Evolutionary conservation across 2,797 vertebrate species (phyloP), one percentile per base, ranked within the genome.

Genomic region (Hippocampus kuda): DNA sequence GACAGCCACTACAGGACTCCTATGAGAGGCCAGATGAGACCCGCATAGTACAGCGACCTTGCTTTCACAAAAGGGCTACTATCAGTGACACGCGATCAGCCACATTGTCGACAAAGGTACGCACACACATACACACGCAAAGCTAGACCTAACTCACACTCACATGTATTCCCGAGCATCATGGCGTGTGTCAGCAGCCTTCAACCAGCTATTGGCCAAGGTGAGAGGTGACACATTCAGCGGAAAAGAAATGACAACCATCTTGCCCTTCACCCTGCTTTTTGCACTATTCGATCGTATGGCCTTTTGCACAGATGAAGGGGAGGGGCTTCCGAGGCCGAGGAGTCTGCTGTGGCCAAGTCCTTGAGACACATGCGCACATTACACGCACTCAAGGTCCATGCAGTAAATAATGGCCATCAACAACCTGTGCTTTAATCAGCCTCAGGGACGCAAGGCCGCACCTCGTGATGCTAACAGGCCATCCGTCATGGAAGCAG

Each of bases 31-130:
- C 83, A 85, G 81, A 87, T 89, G 87, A 89, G 87, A 88, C 82
- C 81, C 81, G 59, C 75, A 83, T 79, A 83, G 80, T 70, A 30
- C 76, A 42, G 77, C 89, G 90, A 91, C 90, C 89, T 91, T 90
- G 75, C 75, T 77, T 79, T 86, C 83, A 83, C 68, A 69, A 71
- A 51, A 75, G 74, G 88, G 80, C 84, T 76, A 77, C 83, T 89
- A 89, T 91, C 90, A 84, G 84, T 88, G 90, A 90, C 89, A 89
- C 82, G 83, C 85, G 83, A 87, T 90, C 89, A 89, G 83, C 79
- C 71, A 61, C 79, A 78, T 70, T 79, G 82, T 61, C 44, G 49
- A 81, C 69, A 61, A 61, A 83, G 72, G 82, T 74, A 70, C 76
- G 48, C 68, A 65, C 68, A 71, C 56, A 61, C 64, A 62, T 70